Base-by-base conservation (phyloP, 1,140 invertebrate genomes). In the Steinernema feltiae region DNA sequence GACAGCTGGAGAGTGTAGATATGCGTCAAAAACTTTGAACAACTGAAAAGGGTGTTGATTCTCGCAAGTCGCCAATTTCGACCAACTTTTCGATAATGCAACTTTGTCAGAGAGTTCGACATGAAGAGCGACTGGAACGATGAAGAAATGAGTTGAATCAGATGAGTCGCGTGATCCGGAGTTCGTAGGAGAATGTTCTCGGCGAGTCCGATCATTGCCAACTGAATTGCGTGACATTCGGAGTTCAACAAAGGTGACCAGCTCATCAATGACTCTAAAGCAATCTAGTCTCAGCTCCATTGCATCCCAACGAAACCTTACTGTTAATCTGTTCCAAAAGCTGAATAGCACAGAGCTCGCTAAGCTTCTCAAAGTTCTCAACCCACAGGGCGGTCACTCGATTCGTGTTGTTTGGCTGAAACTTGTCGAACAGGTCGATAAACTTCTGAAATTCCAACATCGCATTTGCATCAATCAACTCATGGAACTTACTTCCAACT, bases 371-470 rank as follows among this genome's bases (percentile, higher is more conserved):
- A 27, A 63, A 27, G 24, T 7, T 21, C 15, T 27, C 53, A 15
- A 63, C 24, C 53, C 53, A 63, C 53, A 15, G 7, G 3, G 53
- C 53, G 24, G 7, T 63, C 7, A 63, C 53, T 17, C 53, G 53
- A 63, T 63, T 63, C 24, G 53, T n/a, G 53, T 63, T 63, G 15
- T 3, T 3, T 21, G 53, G 15, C 15, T 27, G 53, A 63, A 15
- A 63, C 53, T 63, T 63, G 15, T 27, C 24, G 24, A 63, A 63
- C 53, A 63, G 7, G 2, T 63, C 53, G 7, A 27, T 12, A 21
- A 63, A 63, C 53, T 63, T 63, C 53, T 63, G 24, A 63, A 63
- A n/a, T n/a, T n/a, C n/a, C n/a, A n/a, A n/a, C n/a, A n/a, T n/a
- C 24, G 15, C 2, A 17, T 63, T 63, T 15, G 3, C 24, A 3